Evolutionary conservation across 2,888 invertebrate genomes (phyloP), one percentile per base, ranked within the genome.

Genomic region (Papilio demoleus): DNA sequence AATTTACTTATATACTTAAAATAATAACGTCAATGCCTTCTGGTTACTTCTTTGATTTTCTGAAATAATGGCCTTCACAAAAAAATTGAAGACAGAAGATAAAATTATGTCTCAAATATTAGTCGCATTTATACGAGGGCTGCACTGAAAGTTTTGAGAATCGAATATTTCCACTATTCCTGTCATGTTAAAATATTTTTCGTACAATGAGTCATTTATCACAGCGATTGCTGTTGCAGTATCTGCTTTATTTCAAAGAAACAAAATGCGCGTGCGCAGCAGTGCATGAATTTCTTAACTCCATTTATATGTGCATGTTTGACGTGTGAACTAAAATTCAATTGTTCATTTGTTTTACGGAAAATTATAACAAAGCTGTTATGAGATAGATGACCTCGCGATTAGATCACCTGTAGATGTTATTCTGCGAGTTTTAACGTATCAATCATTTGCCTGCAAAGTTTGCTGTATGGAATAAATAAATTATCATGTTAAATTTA

Each of bases 261-360:
- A 31, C 31, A 19, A 47, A 12, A 8, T 8, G 31, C 45, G 45
- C 42, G 42, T 22, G 31, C 42, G 22, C 42, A 65, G 22, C 65
- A 9, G 34, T 22, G 42, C 58, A 19, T 45, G 42, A 65, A 58
- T 22, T 34, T 65, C 45, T 42, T 34, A 45, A 58, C 22, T 47
- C 34, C 45, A 47, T 50, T 47, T 34, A 47, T 27, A 17, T 19
- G 14, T 50, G 45, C 12, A 47, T 19, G 19, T 47, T 63, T 63
- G 47, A 63, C 47, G 63, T 63, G 63, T 47, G 63, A 47, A 63
- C 31, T 31, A 31, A 62, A 63, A 63, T 47, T 47, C 63, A 63
- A 63, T 63, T 63, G 63, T 63, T 50, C 22, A 36, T 63, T 63
- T 63, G 9, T 63, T 63, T 34, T 12, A 8, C 34, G 36, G 36